Percentiles rank a stretch among this genome's conserved stretches.
Conservation (phyloP, 2,113 vertebrate species). For the Esox niger region DNA sequence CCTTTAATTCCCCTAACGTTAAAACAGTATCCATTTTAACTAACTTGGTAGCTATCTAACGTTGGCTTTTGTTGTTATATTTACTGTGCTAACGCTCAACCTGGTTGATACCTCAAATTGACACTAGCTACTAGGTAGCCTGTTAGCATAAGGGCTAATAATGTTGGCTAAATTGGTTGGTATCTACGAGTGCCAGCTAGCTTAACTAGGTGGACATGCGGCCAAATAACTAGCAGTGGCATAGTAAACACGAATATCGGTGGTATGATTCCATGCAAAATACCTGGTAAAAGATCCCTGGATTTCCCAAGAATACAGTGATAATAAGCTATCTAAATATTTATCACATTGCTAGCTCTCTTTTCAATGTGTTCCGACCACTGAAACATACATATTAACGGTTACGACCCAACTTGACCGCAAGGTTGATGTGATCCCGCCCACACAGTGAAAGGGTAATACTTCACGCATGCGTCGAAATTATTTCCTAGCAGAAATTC, state of each 20-base stretch:
- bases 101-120: neutral
- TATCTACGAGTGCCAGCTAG: neutral
- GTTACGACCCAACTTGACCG: neutral
- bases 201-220: neutral
- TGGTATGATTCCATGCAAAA: neutral
- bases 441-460: neutral
- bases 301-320: neutral
- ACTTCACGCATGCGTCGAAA: neutral
- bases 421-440: neutral
- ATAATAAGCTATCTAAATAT: constrained; percentile 12
- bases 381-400: neutral
- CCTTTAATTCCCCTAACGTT: neutral
- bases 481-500: neutral
- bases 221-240: too few relatives aligned
- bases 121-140: neutral
- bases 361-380: too few relatives aligned
- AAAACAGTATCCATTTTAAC: neutral
- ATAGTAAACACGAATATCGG: too few relatives aligned
- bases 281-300: constrained; percentile 37
- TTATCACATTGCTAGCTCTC: neutral
- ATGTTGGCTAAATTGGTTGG: neutral
- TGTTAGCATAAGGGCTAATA: neutral
- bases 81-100: neutral
- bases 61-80: too few relatives aligned
- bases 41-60: constrained; percentile 19